A percentile compares a stretch with the other conserved stretches of the same genome.
phyloP scores from a whole-genome alignment of 2,888 invertebrate genomes.

The Netelia virgata region DNA sequence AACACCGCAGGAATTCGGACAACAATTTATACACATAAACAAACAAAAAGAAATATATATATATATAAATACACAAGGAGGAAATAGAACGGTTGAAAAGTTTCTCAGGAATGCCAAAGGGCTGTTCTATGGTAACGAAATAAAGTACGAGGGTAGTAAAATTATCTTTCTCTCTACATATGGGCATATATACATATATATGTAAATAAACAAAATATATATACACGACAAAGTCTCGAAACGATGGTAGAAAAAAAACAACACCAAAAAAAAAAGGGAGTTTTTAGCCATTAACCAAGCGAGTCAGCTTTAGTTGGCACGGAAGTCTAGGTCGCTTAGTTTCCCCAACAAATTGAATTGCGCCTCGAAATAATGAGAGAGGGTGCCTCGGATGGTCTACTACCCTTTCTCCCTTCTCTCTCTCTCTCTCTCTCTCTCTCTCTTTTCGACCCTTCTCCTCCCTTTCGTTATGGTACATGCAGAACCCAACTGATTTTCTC shows the following conservation, averaged over 20 bases:
- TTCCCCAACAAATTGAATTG: slow-evolving; percentile 64
- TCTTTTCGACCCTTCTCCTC: background rate
- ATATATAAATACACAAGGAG: background rate
- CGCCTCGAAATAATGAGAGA: slow-evolving; percentile 56
- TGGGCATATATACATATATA: background rate
- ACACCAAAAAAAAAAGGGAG: slow-evolving; percentile 36
- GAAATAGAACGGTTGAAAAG: slow-evolving; percentile 14
- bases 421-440: no score
- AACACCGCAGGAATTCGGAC: slow-evolving; percentile 29
- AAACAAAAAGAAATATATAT: background rate
- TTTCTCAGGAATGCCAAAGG: slow-evolving; percentile 32
- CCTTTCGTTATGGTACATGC: background rate
- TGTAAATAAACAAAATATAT: background rate
- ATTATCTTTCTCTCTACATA: background rate
- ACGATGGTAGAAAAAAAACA: background rate
- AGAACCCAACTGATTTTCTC: slow-evolving; percentile 62
- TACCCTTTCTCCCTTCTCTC: background rate
- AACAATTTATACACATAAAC: background rate
- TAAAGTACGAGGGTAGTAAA: slow-evolving; percentile 3
- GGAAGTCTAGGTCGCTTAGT: slow-evolving; percentile 48
- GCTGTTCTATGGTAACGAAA: slow-evolving; percentile 37
- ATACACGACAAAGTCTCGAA: slow-evolving; percentile 10
- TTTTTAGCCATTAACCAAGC: slow-evolving; percentile 59
- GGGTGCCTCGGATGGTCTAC: background rate
- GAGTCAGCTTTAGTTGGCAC: slow-evolving; percentile 53